A percentile compares a stretch with the other conserved stretches of the same genome.
These are phyloP conservation scores for Pachliopta kotzebuea DNA, from an alignment of 2,888 invertebrate species.

Conservation along the genomic window DNA sequence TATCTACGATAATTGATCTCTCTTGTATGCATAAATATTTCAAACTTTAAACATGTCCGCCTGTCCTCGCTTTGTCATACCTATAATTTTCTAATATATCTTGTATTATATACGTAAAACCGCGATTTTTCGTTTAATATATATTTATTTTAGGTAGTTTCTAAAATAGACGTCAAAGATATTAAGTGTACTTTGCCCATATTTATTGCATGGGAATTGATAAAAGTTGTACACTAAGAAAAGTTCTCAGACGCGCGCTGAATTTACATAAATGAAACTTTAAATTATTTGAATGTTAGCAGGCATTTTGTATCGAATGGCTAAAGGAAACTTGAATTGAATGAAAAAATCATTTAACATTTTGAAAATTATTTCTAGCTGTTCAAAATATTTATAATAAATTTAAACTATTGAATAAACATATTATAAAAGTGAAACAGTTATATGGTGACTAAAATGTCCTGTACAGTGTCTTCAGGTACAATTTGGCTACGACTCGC, in stretches of 20 bases:
- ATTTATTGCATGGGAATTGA: slow-evolving; percentile 8
- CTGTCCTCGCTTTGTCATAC: slow-evolving; percentile 41
- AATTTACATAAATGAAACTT: slow-evolving; percentile 12
- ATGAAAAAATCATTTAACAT: not conserved
- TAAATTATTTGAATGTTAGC: slow-evolving; percentile 3
- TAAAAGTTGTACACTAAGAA: slow-evolving; percentile 5
- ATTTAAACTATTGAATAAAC: not conserved
- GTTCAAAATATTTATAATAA: not conserved
- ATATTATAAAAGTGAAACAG: not conserved
- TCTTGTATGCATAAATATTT: slow-evolving; percentile 21
- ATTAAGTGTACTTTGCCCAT: not conserved
- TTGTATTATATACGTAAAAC: not conserved
- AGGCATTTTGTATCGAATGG: not conserved
- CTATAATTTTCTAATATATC: slow-evolving; percentile 12
- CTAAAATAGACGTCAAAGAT: not conserved
- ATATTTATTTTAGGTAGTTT: not conserved
- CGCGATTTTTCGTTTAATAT: not conserved
- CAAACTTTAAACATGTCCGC: slow-evolving; percentile 36
- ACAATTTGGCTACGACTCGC: not conserved
- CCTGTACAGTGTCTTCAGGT: not conserved
- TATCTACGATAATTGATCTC: slow-evolving; percentile 10
- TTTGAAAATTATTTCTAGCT: not conserved
- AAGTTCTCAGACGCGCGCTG: slow-evolving; percentile 7
- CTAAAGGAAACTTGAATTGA: not conserved
- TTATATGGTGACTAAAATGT: not conserved